Percentiles rank a stretch among this genome's conserved stretches.
Conservation (phyloP, 2,113 vertebrate species). For the Caloenas nicobarica region DNA sequence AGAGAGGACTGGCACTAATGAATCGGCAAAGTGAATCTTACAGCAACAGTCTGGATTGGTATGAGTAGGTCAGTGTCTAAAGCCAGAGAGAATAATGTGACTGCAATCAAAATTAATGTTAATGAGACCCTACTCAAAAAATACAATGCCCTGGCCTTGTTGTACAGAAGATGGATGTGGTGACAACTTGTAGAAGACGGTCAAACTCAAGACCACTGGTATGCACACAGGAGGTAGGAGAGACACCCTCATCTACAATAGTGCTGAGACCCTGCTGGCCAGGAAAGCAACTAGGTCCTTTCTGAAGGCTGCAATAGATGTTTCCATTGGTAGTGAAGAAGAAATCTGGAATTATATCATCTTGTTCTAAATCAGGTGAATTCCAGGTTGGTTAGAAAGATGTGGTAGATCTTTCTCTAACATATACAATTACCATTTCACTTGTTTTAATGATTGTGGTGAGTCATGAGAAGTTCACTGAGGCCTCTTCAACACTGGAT, state of each 20-base stretch:
- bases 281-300: background rate
- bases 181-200: background rate
- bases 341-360: background rate
- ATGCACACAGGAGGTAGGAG: background rate
- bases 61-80: background rate
- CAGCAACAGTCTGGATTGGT: background rate
- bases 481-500: background rate
- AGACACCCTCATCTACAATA: background rate
- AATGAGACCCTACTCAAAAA: background rate
- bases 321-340: background rate
- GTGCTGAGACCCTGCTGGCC: background rate
- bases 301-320: background rate
- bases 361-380: background rate
- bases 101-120: background rate
- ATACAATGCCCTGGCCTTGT: background rate
- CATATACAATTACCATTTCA: background rate
- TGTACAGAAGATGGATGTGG: background rate
- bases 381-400: background rate
- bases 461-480: background rate
- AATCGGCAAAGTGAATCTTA: background rate
- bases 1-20: background rate
- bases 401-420: background rate
- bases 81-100: background rate
- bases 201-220: background rate
- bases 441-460: background rate